These are phyloP conservation scores for Pseudomyrmex cubaensis DNA, from an alignment of 1,140 invertebrate genomes.

Conservation along the genomic window DNA sequence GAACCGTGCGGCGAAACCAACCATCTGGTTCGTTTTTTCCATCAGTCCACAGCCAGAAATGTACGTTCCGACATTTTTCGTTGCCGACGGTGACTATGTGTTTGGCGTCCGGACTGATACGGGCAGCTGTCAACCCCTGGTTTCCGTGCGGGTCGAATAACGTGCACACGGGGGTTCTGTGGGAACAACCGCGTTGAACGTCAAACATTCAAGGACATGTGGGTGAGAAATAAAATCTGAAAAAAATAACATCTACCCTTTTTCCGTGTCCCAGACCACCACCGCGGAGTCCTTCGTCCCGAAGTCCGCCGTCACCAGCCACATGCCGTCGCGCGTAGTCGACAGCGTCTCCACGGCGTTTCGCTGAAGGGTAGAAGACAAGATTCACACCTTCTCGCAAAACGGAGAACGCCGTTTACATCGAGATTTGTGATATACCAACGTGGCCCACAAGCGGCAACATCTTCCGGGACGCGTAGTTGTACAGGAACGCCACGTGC, in stretches of 20 bases:
- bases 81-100: slow-evolving; percentile 86
- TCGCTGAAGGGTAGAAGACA: slow-evolving; percentile 78
- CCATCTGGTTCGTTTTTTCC: slow-evolving; percentile 85
- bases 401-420: no score
- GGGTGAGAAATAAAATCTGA: no score
- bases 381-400: slow-evolving; percentile 3
- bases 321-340: slow-evolving; percentile 82
- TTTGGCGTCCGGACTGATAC: slow-evolving; percentile 86
- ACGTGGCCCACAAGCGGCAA: slow-evolving; percentile 87
- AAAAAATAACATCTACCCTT: neutral
- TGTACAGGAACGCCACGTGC: slow-evolving; percentile 85
- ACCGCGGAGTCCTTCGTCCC: slow-evolving; percentile 84
- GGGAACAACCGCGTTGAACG: neutral
- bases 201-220: no score
- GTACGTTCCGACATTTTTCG: slow-evolving; percentile 80
- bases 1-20: slow-evolving; percentile 58
- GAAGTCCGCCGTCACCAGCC: slow-evolving; percentile 86
- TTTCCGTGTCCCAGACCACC: slow-evolving; percentile 86
- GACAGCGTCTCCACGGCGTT: slow-evolving; percentile 83
- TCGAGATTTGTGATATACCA: slow-evolving; percentile 65
- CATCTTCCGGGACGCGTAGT: slow-evolving; percentile 85
- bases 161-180: slow-evolving; percentile 84
- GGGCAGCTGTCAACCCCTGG: slow-evolving; percentile 79
- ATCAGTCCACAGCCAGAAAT: slow-evolving; percentile 87
- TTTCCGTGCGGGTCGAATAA: slow-evolving; percentile 84